Conservation (phyloP, 2,113 vertebrate species). For the Spea multiplicata region DNA sequence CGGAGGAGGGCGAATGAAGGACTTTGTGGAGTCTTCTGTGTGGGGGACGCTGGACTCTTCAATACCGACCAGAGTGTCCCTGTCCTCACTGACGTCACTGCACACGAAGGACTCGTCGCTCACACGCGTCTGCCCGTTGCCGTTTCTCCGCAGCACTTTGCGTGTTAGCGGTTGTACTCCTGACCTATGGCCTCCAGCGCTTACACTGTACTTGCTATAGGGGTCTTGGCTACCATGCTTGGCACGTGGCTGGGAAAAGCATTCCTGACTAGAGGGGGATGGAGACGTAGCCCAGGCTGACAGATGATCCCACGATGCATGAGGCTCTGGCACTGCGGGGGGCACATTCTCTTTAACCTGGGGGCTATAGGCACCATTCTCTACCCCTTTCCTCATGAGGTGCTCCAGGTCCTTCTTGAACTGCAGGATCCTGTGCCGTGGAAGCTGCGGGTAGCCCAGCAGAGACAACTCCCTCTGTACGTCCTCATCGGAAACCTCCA, state of each 20-base stretch:
- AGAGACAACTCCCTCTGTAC: neutral
- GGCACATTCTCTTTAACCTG: neutral
- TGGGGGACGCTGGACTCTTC: slow-evolving; percentile 14
- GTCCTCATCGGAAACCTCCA: slow-evolving; percentile 4
- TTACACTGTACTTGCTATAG: slow-evolving; percentile 10
- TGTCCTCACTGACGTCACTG: slow-evolving; percentile 46
- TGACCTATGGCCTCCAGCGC: neutral
- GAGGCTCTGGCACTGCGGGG: neutral
- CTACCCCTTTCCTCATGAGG: slow-evolving; percentile 9
- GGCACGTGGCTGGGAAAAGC: neutral
- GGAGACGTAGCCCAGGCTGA: neutral
- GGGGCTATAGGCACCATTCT: neutral
- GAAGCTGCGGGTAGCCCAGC: neutral
- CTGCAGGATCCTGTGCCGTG: slow-evolving; percentile 7
- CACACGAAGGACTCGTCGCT: slow-evolving; percentile 15
- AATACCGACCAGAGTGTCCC: slow-evolving; percentile 37
- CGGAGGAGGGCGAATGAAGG: slow-evolving; percentile 62
- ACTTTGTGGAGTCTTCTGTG: slow-evolving; percentile 38
- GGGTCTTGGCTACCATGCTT: neutral
- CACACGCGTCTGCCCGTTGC: slow-evolving; percentile 5
- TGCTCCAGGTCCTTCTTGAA: slow-evolving; percentile 21
- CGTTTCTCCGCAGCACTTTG: slow-evolving; percentile 26
- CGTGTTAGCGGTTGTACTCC: neutral
- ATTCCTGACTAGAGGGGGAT: neutral
- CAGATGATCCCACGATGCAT: neutral